Conservation (phyloP, 2,797 vertebrate species). For the Sebastes variabilis region DNA sequence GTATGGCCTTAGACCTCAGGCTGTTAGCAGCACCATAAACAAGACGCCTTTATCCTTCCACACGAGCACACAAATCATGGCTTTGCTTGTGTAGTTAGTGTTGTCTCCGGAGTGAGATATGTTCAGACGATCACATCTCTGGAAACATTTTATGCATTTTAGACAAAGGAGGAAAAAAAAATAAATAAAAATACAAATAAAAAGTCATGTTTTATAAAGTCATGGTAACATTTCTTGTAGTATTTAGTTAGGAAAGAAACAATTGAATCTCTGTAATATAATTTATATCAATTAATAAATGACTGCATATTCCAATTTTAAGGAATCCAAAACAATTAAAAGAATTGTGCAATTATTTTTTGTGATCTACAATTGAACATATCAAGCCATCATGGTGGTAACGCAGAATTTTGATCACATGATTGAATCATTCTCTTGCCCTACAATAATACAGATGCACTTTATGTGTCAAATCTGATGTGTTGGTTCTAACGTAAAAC, state of each 20-base stretch:
- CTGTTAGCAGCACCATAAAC: constrained; percentile 46
- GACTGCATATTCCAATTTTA: neutral
- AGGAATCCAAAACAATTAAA: neutral
- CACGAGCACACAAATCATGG: constrained; percentile 12
- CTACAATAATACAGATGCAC: neutral
- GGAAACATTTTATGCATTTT: neutral
- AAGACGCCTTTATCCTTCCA: constrained; percentile 25
- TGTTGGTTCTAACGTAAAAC: neutral
- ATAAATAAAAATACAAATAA: neutral
- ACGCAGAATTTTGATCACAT: neutral
- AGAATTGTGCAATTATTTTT: neutral
- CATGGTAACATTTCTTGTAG: neutral
- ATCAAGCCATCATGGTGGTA: neutral
- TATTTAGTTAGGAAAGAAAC: neutral
- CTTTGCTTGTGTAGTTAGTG: constrained; percentile 14
- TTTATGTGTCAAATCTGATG: neutral
- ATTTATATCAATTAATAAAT: neutral
- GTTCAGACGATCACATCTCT: neutral
- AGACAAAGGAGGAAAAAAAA: neutral
- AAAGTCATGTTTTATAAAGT: neutral
- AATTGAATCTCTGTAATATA: neutral
- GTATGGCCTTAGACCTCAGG: constrained; percentile 48
- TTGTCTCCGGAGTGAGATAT: neutral
- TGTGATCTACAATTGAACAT: neutral
- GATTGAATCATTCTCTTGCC: neutral